phyloP scores from a whole-genome alignment of 2,797 vertebrate genomes.

The Karalla daura region DNA sequence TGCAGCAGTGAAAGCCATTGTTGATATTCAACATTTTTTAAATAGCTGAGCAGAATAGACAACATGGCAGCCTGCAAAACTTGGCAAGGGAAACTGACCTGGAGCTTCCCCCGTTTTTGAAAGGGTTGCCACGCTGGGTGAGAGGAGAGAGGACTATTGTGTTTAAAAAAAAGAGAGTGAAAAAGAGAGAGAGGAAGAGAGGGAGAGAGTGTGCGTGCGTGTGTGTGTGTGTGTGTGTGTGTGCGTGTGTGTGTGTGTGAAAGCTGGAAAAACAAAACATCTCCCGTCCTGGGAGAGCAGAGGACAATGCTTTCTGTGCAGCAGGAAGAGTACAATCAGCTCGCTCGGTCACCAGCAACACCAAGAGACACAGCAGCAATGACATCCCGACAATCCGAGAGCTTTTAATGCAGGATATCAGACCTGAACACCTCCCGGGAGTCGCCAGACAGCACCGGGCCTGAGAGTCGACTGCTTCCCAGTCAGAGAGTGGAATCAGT shows the following conservation, averaged over 20 bases:
- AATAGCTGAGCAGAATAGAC: conserved; percentile 99
- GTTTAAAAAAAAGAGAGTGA: conserved; percentile 41
- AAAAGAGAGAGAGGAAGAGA: conserved; percentile 40
- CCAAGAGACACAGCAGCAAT: conserved; percentile 57
- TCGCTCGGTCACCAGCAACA: conserved; percentile 62
- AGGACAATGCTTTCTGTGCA: conserved; percentile 67
- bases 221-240: no score
- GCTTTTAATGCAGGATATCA: conserved; percentile 63
- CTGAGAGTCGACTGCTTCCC: neutral
- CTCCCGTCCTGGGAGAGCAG: conserved; percentile 66
- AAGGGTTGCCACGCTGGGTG: conserved; percentile 76
- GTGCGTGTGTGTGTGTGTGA: conserved; percentile 75
- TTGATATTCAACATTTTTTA: conserved; percentile 99
- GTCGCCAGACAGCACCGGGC: no score
- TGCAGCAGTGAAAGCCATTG: conserved; percentile 97
- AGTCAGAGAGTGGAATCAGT: conserved; percentile 4
- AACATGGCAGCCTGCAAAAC: conserved; percentile 96
- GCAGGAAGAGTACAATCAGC: conserved; percentile 73
- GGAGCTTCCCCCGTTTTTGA: conserved; percentile 89
- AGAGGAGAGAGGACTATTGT: conserved; percentile 72
- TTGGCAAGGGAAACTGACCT: conserved; percentile 94
- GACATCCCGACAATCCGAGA: conserved; percentile 64
- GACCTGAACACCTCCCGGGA: conserved; percentile 6
- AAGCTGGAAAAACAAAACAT: conserved; percentile 78
- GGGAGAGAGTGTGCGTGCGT: no score